phyloP scores from a whole-genome alignment of 2,888 invertebrate species.

The Ophion obscuratus region DNA sequence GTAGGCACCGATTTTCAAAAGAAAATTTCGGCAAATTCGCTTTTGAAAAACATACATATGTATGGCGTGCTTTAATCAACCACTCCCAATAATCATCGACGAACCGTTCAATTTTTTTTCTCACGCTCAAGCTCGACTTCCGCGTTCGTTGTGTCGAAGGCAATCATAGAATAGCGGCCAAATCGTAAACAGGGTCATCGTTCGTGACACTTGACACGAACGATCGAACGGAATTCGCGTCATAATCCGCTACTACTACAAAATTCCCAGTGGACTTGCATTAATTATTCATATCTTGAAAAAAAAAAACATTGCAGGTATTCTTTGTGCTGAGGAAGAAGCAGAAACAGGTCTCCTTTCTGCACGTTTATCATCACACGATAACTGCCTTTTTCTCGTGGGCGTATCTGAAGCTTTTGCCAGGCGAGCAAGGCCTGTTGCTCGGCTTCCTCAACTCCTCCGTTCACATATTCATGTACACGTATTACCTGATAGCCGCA shows the following conservation, averaged over 20 bases:
- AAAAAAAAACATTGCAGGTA: slow-evolving; percentile 75
- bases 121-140: neutral
- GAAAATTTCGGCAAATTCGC: too few species aligned
- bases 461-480: slow-evolving; percentile 93
- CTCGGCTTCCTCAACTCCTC: slow-evolving; percentile 90
- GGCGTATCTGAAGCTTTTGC: slow-evolving; percentile 85
- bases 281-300: slow-evolving; percentile 22
- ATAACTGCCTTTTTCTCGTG: slow-evolving; percentile 81
- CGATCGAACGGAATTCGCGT: slow-evolving; percentile 1
- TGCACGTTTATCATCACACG: slow-evolving; percentile 89
- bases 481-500: slow-evolving; percentile 91
- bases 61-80: too few species aligned
- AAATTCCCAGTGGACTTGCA: neutral
- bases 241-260: too few species aligned
- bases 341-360: slow-evolving; percentile 92
- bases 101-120: too few species aligned
- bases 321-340: slow-evolving; percentile 91
- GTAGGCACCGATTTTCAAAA: too few species aligned
- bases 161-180: neutral
- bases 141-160: neutral
- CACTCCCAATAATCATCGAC: too few species aligned
- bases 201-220: neutral
- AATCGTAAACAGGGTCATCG: slow-evolving; percentile 4
- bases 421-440: slow-evolving; percentile 89
- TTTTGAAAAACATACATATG: too few species aligned